phyloP scores from a whole-genome alignment of 2,888 invertebrate species.

The Drosophila paramelanica region DNA sequence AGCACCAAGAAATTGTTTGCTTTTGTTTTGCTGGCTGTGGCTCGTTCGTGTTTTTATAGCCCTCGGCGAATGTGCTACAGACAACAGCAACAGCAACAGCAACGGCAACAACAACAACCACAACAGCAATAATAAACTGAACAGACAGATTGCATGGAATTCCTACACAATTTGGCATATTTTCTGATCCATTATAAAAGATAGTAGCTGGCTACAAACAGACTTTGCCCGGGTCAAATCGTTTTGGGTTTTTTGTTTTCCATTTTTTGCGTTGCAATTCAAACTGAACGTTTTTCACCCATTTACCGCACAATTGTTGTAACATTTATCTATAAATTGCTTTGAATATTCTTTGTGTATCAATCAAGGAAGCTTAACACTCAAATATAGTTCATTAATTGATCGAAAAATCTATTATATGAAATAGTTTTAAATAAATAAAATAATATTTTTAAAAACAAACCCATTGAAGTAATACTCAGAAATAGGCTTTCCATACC shows the following conservation, averaged over 20 bases:
- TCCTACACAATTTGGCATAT: constrained; percentile 2
- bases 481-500: background rate
- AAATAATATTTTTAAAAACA: background rate
- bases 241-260: background rate
- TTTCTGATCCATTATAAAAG: constrained; percentile 2
- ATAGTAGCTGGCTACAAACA: background rate
- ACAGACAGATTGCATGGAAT: constrained; percentile 2
- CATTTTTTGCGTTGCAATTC: too few species aligned
- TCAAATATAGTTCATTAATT: too few species aligned
- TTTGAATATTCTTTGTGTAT: too few species aligned
- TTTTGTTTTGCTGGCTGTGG: constrained; percentile 2
- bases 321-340: background rate
- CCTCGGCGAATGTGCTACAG: background rate
- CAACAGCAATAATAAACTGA: too few species aligned
- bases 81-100: constrained; percentile 2
- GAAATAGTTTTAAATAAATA: too few species aligned
- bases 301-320: background rate
- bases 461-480: background rate
- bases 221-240: background rate
- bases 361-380: too few species aligned
- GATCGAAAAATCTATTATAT: too few species aligned
- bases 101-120: background rate
- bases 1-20: constrained; percentile 14
- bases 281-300: background rate
- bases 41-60: constrained; percentile 3